Conservation (phyloP, 2,888 invertebrate genomes). For the Mimumesa dahlbomi region DNA sequence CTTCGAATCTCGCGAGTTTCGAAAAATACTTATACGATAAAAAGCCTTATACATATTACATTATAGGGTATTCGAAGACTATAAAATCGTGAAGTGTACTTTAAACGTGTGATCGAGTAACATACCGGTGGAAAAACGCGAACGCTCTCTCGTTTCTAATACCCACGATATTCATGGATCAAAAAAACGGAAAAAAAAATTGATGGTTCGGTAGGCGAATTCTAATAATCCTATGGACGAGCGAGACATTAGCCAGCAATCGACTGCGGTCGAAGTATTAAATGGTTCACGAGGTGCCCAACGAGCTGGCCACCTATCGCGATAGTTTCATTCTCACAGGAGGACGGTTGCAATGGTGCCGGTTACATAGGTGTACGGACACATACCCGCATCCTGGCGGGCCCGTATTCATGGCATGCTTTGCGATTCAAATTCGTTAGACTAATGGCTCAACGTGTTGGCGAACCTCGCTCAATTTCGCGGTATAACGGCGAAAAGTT, state of each 20-base stretch:
- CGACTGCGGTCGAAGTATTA: constrained; percentile 24
- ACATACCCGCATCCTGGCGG: constrained; percentile 25
- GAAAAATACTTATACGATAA: too few relatives aligned
- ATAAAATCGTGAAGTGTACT: too few relatives aligned
- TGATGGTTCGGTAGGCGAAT: too few relatives aligned
- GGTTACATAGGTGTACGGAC: constrained; percentile 2
- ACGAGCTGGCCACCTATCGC: constrained; percentile 25
- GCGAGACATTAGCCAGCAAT: constrained; percentile 4
- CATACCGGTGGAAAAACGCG: too few relatives aligned
- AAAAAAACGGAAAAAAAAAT: too few relatives aligned
- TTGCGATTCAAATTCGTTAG: constrained; percentile 58
- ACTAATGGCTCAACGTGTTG: constrained; percentile 51
- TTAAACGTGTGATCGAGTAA: too few relatives aligned
- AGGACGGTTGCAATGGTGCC: constrained; percentile 25
- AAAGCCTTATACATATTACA: too few relatives aligned
- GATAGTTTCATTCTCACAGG: constrained; percentile 23
- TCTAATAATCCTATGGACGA: too few relatives aligned
- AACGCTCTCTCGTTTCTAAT: too few relatives aligned
- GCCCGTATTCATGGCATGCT: constrained; percentile 49
- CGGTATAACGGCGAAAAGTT: constrained; percentile 40
- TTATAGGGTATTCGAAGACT: too few relatives aligned
- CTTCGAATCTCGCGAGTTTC: too few relatives aligned
- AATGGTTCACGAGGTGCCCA: constrained; percentile 31
- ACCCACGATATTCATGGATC: too few relatives aligned
- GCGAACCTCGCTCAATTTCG: constrained; percentile 44